phyloP scores from a whole-genome alignment of 2,888 invertebrate genomes.

The Tortricodes alternella region DNA sequence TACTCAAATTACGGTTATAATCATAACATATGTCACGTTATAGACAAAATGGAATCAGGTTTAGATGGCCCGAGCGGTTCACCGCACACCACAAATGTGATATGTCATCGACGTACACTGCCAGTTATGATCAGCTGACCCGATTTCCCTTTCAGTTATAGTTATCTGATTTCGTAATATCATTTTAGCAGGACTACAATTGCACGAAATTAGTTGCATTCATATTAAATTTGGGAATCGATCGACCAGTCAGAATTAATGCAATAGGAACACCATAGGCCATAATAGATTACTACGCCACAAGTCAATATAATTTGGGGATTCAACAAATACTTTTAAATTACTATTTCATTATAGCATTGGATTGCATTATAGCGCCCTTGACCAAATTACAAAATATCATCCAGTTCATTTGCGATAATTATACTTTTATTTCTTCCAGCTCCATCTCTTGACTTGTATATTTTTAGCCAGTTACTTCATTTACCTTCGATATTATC shows the following conservation, averaged over 20 bases:
- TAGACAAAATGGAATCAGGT: conserved; percentile 4
- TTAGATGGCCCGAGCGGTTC: background rate
- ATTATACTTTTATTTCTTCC: background rate
- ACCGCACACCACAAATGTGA: conserved; percentile 21
- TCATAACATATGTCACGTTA: conserved; percentile 12
- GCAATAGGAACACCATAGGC: too few species aligned
- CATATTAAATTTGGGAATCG: too few species aligned
- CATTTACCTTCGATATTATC: background rate
- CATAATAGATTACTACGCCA: too few species aligned
- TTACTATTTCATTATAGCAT: too few species aligned
- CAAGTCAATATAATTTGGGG: too few species aligned
- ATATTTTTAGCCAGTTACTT: background rate
- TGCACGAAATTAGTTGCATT: background rate
- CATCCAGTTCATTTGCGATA: too few species aligned
- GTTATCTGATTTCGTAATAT: conserved; percentile 11
- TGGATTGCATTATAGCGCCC: too few species aligned
- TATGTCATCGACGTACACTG: background rate
- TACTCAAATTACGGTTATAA: too few species aligned
- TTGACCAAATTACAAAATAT: too few species aligned
- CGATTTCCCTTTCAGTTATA: conserved; percentile 20
- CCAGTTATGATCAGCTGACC: conserved; percentile 12
- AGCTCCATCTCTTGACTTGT: background rate
- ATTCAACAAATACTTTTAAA: too few species aligned
- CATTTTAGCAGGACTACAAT: background rate
- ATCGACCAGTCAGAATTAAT: too few species aligned